Conservation (phyloP, 2,113 vertebrate species). For the Salvator merianae region DNA sequence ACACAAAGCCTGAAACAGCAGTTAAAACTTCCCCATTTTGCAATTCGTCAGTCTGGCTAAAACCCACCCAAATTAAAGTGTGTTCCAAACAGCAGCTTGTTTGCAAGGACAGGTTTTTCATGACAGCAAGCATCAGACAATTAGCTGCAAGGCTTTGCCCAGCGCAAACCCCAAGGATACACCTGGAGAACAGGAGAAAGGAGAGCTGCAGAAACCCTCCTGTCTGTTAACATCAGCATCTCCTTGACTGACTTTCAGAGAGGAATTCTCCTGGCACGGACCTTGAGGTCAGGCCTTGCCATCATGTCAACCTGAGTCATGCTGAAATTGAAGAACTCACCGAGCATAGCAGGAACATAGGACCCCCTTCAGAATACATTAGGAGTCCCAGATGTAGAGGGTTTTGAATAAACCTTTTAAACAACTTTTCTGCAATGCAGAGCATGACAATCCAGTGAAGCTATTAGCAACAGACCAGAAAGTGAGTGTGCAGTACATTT, state of each 20-base stretch:
- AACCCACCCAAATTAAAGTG: not conserved
- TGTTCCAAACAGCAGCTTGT: conserved; percentile 14
- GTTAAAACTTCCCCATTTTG: too few relatives aligned
- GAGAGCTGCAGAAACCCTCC: not conserved
- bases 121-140: conserved; percentile 15
- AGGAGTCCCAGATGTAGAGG: not conserved
- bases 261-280: conserved; percentile 32
- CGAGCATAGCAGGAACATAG: conserved; percentile 32
- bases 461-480: not conserved
- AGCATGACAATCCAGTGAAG: not conserved
- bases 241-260: conserved; percentile 41
- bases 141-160: conserved; percentile 36
- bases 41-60: conserved; percentile 1
- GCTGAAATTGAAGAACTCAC: conserved; percentile 46
- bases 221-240: conserved; percentile 23
- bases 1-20: too few relatives aligned
- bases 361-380: conserved; percentile 30
- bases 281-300: conserved; percentile 38
- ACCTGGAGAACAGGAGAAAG: conserved; percentile 4
- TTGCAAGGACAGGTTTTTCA: conserved; percentile 30
- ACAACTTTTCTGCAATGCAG: not conserved
- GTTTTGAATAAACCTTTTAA: not conserved
- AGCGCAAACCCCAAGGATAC: conserved; percentile 3
- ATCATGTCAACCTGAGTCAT: conserved; percentile 53
- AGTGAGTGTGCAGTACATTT: too few relatives aligned